Evolutionary conservation across 2,113 vertebrate species (phyloP), one percentile per base, ranked within the genome.

Genomic region (Mastomys natalensis): DNA sequence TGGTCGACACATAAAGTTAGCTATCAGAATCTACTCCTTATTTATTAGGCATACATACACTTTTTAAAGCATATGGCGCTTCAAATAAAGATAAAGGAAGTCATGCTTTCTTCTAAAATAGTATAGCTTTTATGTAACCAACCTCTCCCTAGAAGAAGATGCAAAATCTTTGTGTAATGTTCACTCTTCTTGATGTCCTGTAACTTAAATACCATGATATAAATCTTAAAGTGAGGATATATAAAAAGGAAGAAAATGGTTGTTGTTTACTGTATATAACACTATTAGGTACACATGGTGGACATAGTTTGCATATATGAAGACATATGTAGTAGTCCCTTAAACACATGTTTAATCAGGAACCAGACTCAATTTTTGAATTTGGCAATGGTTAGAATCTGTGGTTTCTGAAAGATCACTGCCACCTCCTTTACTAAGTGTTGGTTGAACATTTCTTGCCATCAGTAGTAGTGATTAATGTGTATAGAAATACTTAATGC

Each of bases 171-270:
- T 73, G 68, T 55, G 12, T 86, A 53, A 78, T 87, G 10, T 48
- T 92, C 31, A 76, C 5, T 55, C n/a, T 3, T 58, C 68, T 89
- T 82, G 62, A 88, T 93, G 43, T 48, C 6, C 40, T 94, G 1
- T 73, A 85, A 91, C 51, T 85, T 96, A 91, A 96, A 89, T 93
- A 60, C 43, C 72, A 31, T 85, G 51, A 86, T 95, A 45, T 91
- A 34, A 76, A 91, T 96, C 26, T 62, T 15, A 86, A 45, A 29
- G 80, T 81, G n/a, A 53, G 11, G 13, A 29, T 48, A 7, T 74
- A 68, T 53, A 16, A 80, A 15, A 92, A 77, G 17, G 53, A 82
- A 89, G 80, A 78, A 95, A 92, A 82, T 82, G 29, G 53, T 60
- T 78, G 51, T 34, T 90, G 13, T 40, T 64, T 64, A 53, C 11